Evolutionary conservation across 1,140 invertebrate species (phyloP).

Genomic region (Venustaconcha ellipsiformis): DNA sequence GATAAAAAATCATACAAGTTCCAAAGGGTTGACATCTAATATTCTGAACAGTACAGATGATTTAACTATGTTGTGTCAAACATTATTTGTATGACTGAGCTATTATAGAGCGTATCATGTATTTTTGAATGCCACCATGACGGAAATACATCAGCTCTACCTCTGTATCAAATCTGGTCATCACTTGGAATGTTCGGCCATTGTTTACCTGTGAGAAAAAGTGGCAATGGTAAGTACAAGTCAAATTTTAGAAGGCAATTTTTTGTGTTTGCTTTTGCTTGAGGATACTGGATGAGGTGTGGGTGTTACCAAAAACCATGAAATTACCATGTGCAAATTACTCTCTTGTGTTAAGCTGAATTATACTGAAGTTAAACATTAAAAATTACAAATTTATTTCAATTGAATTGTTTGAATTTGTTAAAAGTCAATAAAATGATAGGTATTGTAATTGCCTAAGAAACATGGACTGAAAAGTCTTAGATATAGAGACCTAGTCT

Average conservation of each 20-base stretch:
- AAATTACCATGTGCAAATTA: background rate
- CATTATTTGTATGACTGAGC: conserved; percentile 5
- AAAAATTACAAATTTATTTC: background rate
- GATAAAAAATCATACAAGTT: too few relatives aligned
- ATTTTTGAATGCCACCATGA: conserved; percentile 96
- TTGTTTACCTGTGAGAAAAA: conserved; percentile 50
- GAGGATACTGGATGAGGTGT: too few relatives aligned
- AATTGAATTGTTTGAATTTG: too few relatives aligned
- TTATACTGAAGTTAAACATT: background rate
- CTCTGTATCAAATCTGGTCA: conserved; percentile 94
- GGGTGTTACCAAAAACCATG: background rate
- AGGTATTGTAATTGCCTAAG: too few relatives aligned
- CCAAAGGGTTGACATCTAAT: too few relatives aligned
- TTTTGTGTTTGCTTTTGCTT: background rate
- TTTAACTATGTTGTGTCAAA: background rate
- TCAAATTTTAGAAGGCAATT: background rate
- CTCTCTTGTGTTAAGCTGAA: background rate
- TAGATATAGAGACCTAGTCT: too few relatives aligned
- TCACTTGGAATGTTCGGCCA: conserved; percentile 80
- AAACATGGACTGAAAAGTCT: too few relatives aligned
- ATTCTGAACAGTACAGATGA: too few relatives aligned
- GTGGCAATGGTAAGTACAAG: conserved; percentile 1
- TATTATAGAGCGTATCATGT: conserved; percentile 84
- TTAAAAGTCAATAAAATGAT: too few relatives aligned
- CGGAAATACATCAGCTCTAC: conserved; percentile 96